Evolutionary conservation across 2,888 invertebrate species (phyloP), one percentile per base, ranked within the genome.

Genomic region (Lasioglossum zephyrum): DNA sequence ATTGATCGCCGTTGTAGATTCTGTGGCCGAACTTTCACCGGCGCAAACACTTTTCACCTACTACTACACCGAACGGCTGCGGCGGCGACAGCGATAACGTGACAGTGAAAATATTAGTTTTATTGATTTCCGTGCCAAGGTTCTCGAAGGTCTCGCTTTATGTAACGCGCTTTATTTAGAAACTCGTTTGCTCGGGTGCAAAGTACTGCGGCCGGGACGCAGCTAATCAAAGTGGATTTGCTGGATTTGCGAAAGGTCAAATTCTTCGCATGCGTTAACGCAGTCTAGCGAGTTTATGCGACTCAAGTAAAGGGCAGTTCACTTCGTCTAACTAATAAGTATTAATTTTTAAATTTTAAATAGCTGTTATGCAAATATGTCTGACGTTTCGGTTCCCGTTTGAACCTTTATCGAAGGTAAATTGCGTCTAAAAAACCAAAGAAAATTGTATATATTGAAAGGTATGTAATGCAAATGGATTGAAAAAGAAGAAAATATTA

Each of bases 21-120:
- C n/a, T n/a, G 53, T 18, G 3, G 44, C 41, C 41, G 44, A 81
- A 78, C 73, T 78, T 66, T 26, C 53, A 70, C 26, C 69, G 57
- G 69, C 75, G 73, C 39, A 26, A 75, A 72, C 75, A 16, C 16
- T 63, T 49, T 31, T 41, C 75, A 22, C 22, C 18, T 16, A 22
- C 13, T 66, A 31, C 36, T 16, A 16, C 13, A 26, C 31, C 5
- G 31, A 6, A 18, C 63, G 16, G 8, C 31, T 0, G 31, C 63
- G 16, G 8, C 63, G 63, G 3, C 47, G 16, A 1, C 31, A 22
- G 39, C 31, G 69, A 69, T 69, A 69, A 69, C 69, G 69, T 69
- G 69, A 73, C 22, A 63, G 53, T 22, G 76, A 49, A 41, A 77
- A 77, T 82, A 84, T 84, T 73, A 73, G 60, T 77, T 22, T 66